Evolutionary conservation across 2,797 vertebrate species (phyloP), one percentile per base, ranked within the genome.

Genomic region (Gila robusta): DNA sequence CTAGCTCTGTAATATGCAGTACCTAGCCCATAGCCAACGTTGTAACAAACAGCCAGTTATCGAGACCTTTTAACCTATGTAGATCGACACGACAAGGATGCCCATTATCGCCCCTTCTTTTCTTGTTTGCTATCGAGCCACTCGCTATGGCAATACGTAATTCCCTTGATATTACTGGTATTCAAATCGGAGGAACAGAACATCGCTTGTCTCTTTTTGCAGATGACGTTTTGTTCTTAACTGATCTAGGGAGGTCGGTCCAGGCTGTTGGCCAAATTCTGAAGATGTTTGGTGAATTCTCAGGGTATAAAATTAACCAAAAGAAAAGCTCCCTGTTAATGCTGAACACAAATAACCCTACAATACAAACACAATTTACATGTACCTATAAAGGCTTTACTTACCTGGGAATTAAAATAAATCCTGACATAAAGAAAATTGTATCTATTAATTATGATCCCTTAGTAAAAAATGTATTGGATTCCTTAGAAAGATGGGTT

Each of bases 181-280:
- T 79, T 35, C 49, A 79, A 17, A 37, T 37, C 11, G 52, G 52
- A 16, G 52, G 28, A 37, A 37, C 19, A 79, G 76, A 79, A 59
- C 76, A 79, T 56, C 54, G 54, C 32, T 35, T 62, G 54, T 79
- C 76, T 39, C 35, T 79, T 37, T 62, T 79, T 62, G 52, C 71
- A 73, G 71, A 73, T 73, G 71, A 73, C 12, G 69, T 73, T n/a
- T 73, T 73, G 54, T 79, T 79, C 23, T 59, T 79, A 59, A 39
- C 54, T 59, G 37, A 79, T 59, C n/a, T 62, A 79, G 76, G 37
- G 47, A 79, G 59, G 28, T 79, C 76, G 62, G 54, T 79, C 26
- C 54, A 59, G 10, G 32, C 26, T 35, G 52, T 62, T 9, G 72
- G 49, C n/a, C 39, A 74, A 44, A 74, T 26, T n/a, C 41, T 74